Percentiles rank a stretch among this genome's conserved stretches.
phyloP scores from a whole-genome alignment of 2,888 invertebrate genomes.

The Drosophila fulvimacula region DNA sequence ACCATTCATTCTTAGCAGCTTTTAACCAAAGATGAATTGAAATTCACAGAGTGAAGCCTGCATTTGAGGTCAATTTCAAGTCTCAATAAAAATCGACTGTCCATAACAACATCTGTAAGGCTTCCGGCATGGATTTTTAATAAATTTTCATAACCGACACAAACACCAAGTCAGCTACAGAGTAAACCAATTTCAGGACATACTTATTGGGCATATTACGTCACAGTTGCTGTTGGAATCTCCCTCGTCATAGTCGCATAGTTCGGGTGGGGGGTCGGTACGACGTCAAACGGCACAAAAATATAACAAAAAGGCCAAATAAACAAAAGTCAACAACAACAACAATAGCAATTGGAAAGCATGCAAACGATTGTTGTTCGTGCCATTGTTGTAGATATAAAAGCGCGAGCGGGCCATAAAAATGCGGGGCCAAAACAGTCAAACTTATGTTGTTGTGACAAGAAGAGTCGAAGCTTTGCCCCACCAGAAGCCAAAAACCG shows the following conservation, averaged over 20 bases:
- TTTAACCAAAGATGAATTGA: constrained; percentile 3
- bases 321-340: constrained; percentile 65
- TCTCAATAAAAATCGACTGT: not conserved
- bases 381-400: constrained; percentile 45
- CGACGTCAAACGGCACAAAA: constrained; percentile 40
- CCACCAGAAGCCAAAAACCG: constrained; percentile 16
- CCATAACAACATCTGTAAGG: constrained; percentile 20
- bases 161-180: constrained; percentile 13
- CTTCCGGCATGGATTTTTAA: constrained; percentile 68
- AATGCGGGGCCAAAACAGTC: constrained; percentile 77
- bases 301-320: constrained; percentile 55
- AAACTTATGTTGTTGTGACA: constrained; percentile 76
- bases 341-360: constrained; percentile 43
- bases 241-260: constrained; percentile 15
- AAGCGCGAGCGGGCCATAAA: constrained; percentile 73
- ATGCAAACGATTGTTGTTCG: constrained; percentile 52
- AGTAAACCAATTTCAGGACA: constrained; percentile 43
- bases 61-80: not conserved
- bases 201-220: constrained; percentile 77
- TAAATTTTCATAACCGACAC: constrained; percentile 57
- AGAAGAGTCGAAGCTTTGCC: constrained; percentile 31
- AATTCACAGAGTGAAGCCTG: constrained; percentile 4
- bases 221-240: constrained; percentile 61
- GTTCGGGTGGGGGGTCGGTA: constrained; percentile 7
- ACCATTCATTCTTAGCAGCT: not conserved